phyloP scores from a whole-genome alignment of 2,113 vertebrate species.

The Spea bombifrons region DNA sequence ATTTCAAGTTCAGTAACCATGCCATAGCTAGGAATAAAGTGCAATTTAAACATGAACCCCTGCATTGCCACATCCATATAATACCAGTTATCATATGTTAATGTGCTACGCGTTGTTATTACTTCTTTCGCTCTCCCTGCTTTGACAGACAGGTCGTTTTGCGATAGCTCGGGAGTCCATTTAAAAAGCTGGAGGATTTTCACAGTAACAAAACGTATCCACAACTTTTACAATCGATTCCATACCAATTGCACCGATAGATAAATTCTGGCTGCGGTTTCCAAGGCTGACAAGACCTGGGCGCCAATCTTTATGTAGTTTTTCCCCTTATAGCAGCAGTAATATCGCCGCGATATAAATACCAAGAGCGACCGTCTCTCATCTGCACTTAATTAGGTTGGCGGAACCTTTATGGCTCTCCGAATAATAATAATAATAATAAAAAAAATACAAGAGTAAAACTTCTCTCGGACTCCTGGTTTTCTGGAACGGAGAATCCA shows the following conservation, averaged over 20 bases:
- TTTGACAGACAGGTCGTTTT: no score
- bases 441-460: constrained; percentile 31
- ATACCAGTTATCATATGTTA: no score
- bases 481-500: constrained; percentile 50
- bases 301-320: neutral
- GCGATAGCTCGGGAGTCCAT: no score
- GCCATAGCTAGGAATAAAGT: no score
- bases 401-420: neutral
- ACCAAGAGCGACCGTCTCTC: neutral
- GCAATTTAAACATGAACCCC: no score
- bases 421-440: constrained; percentile 47
- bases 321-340: neutral
- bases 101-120: no score
- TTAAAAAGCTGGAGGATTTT: no score
- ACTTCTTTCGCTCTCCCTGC: no score
- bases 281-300: neutral
- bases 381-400: neutral
- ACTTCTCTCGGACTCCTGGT: constrained; percentile 51
- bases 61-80: no score
- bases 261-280: neutral
- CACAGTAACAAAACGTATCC: no score
- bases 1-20: no score
- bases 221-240: no score
- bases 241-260: neutral
- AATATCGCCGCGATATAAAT: constrained; percentile 28